Percentiles rank a stretch among this genome's conserved stretches.
These are phyloP conservation scores for Gopherus evgoodei DNA, from an alignment of 2,113 vertebrate genomes.

Conservation along the genomic window DNA sequence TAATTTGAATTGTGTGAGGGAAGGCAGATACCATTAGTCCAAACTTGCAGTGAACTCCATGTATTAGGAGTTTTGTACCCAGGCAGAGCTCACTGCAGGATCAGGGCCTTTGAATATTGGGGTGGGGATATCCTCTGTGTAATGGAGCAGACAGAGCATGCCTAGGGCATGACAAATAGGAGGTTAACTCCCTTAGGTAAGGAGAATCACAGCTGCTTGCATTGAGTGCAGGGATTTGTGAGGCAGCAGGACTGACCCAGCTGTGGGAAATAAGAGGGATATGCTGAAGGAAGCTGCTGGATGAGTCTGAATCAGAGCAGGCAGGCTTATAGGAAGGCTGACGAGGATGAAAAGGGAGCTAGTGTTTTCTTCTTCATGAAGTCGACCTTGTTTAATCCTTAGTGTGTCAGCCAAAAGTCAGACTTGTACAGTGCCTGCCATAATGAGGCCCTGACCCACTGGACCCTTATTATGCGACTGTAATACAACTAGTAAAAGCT, in stretches of 20 bases:
- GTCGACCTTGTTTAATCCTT: not conserved
- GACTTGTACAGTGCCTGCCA: not conserved
- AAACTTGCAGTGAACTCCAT: not conserved
- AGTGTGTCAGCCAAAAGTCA: not conserved
- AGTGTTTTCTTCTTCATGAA: not conserved
- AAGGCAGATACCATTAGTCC: not conserved
- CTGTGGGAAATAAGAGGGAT: not conserved
- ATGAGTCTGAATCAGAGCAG: not conserved
- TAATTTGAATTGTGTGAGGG: fast-evolving
- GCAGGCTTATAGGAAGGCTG: not conserved
- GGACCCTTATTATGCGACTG: fast-evolving
- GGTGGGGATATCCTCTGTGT: not conserved
- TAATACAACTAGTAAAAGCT: not conserved
- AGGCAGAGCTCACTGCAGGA: not conserved
- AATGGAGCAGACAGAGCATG: not conserved
- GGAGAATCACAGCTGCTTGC: not conserved
- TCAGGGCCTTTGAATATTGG: not conserved
- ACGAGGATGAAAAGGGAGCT: not conserved
- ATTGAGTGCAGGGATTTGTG: not conserved
- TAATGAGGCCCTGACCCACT: not conserved
- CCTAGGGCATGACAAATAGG: not conserved
- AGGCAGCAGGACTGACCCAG: not conserved
- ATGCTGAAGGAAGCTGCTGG: not conserved
- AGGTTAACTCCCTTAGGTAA: not conserved
- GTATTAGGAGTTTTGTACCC: not conserved